Evolutionary conservation across 1,140 invertebrate species (phyloP), one percentile per base, ranked within the genome.

Genomic region (Hyposmocoma kahamanoa): DNA sequence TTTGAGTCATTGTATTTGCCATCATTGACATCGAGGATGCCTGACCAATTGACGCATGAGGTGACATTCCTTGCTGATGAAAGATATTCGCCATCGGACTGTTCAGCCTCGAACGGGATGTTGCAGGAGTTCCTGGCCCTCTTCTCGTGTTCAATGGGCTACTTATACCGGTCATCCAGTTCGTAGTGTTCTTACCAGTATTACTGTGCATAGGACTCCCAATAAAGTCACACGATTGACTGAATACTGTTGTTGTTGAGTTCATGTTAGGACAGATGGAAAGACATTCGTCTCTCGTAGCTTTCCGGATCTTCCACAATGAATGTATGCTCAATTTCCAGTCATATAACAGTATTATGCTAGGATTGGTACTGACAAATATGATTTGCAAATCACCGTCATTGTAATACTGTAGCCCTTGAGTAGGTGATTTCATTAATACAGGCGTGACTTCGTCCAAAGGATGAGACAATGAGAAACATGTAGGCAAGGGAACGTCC

Each of bases 371-470:
- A 49, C 67, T 86, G 0, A 89, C 87, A 58, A 83, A 89, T 18
- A 90, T 85, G 17, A 90, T 84, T 67, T 87, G 83, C 18, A 87
- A 56, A 52, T 84, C 77, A 0, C 72, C 73, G 62, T 88, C 87
- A 38, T 87, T 87, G 42, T 88, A 84, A 42, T 88, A 84, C 36
- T 88, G 86, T 9, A 77, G 79, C 64, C 90, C 89, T 61, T 90
- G 89, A 0, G 78, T 50, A 1, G 82, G 68, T 1, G 82, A 80
- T 67, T 93, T 94, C 26, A 93, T 90, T 4, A 96, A 86, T 22
- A 97, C 89, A 3, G 96, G 96, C 45, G 92, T 91, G 22, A 97
- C 92, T 86, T 97, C 96, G 85, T 97, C 94, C 22, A 97, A 84
- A 1, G 96, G 95, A 89, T 97, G 95, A 17, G 92, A 88, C 56